Evolutionary conservation across 2,113 vertebrate species (phyloP).

Genomic region (Oceanodroma tethys): DNA sequence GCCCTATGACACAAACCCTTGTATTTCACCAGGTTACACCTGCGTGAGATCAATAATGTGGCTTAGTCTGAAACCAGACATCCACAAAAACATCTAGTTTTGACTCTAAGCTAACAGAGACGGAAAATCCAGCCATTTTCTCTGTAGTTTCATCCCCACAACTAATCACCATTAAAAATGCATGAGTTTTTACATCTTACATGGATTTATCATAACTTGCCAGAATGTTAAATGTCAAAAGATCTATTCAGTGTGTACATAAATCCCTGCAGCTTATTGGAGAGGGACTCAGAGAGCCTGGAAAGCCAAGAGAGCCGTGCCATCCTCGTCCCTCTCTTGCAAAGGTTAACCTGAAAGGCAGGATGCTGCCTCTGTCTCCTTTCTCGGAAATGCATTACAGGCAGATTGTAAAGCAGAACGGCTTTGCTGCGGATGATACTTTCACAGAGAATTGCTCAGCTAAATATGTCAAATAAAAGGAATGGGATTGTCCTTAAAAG

Average conservation of each 20-base stretch:
- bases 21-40: neutral
- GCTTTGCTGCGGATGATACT: neutral
- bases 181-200: neutral
- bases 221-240: neutral
- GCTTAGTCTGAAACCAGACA: neutral
- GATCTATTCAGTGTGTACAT: neutral
- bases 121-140: neutral
- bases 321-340: neutral
- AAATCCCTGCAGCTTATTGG: neutral
- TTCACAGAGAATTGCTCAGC: neutral
- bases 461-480: slow-evolving; percentile 7
- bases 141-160: neutral
- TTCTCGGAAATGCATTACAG: neutral
- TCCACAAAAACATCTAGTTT: neutral
- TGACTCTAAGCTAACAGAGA: neutral
- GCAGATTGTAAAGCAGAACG: neutral
- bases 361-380: neutral
- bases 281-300: neutral
- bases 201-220: neutral
- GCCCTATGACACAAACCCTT: neutral
- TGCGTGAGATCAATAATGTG: neutral
- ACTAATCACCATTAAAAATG: neutral
- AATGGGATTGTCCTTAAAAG: neutral
- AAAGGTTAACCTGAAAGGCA: neutral
- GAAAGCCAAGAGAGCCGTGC: neutral